Evolutionary conservation across 2,888 invertebrate species (phyloP).

Genomic region (Lasioglossum pauxillum): DNA sequence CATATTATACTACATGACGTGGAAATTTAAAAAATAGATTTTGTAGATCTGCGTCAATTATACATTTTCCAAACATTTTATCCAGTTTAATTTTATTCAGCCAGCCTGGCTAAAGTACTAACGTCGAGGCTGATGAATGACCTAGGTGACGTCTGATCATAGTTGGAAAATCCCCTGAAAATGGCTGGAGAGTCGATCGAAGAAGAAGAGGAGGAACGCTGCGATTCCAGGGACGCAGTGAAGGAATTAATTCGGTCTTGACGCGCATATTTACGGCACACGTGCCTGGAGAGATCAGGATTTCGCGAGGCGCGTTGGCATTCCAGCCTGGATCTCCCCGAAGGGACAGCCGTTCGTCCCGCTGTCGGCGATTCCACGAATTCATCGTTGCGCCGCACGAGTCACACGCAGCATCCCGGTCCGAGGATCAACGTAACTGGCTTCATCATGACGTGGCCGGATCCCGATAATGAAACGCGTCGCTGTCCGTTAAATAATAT

Average conservation of each 20-base stretch:
- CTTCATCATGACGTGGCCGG: slow-evolving; percentile 17
- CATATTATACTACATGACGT: no score
- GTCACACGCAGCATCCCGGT: slow-evolving; percentile 61
- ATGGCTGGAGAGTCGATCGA: neutral
- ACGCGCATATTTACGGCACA: slow-evolving; percentile 43
- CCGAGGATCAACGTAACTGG: slow-evolving; percentile 39
- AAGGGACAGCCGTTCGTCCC: slow-evolving; percentile 68
- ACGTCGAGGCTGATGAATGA: neutral
- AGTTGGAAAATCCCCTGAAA: neutral
- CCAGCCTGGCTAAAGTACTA: neutral
- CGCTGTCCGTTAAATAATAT: neutral
- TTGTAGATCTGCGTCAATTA: no score
- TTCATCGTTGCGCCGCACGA: slow-evolving; percentile 56
- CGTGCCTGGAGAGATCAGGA: slow-evolving; percentile 57
- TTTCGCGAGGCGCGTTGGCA: slow-evolving; percentile 52
- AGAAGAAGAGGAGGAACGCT: neutral
- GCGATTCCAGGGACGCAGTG: neutral
- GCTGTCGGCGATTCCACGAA: slow-evolving; percentile 67
- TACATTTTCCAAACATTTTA: no score
- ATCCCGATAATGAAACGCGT: neutral
- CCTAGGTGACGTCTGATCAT: neutral
- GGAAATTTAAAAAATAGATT: no score
- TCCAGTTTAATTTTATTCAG: no score
- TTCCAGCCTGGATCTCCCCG: slow-evolving; percentile 63
- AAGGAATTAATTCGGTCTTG: slow-evolving; percentile 31